These are phyloP conservation scores for Helicoverpa assulta DNA, from an alignment of 2,888 invertebrate genomes.

Conservation along the genomic window DNA sequence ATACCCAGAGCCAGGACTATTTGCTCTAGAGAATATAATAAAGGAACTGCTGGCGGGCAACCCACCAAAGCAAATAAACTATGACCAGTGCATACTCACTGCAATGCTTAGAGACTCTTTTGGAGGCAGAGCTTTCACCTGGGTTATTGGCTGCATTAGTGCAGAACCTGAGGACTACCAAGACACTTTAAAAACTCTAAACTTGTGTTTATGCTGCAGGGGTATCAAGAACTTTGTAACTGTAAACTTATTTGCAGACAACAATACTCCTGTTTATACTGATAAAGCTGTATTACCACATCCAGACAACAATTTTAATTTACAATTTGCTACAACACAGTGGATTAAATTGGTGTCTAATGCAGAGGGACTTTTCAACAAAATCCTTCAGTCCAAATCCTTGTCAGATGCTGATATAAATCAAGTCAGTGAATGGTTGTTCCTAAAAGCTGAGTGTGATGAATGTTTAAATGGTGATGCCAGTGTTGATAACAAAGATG, in stretches of 20 bases:
- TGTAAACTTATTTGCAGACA: slow-evolving; percentile 92
- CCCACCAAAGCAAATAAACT: slow-evolving; percentile 88
- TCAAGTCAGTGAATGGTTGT: slow-evolving; percentile 95
- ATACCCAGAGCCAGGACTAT: slow-evolving; percentile 91
- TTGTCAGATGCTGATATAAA: slow-evolving; percentile 93
- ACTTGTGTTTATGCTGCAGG: slow-evolving; percentile 92
- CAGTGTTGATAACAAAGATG: slow-evolving; percentile 83
- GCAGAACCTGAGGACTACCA: slow-evolving; percentile 92
- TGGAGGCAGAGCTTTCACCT: slow-evolving; percentile 93
- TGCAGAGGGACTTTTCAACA: slow-evolving; percentile 95
- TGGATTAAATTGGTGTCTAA: slow-evolving; percentile 95
- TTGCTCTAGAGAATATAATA: slow-evolving; percentile 92
- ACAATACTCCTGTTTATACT: slow-evolving; percentile 89
- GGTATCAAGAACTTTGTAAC: slow-evolving; percentile 93
- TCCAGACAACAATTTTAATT: slow-evolving; percentile 90
- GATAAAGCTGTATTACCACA: slow-evolving; percentile 79
- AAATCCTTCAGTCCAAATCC: slow-evolving; percentile 92
- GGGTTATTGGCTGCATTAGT: slow-evolving; percentile 93
- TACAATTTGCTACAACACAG: slow-evolving; percentile 95
- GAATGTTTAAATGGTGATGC: slow-evolving; percentile 93
- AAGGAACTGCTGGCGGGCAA: slow-evolving; percentile 89
- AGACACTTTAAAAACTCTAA: slow-evolving; percentile 93
- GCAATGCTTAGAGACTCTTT: slow-evolving; percentile 93
- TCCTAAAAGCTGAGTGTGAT: slow-evolving; percentile 96
- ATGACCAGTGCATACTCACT: slow-evolving; percentile 92